Evolutionary conservation across 2,797 vertebrate species (phyloP), one percentile per base, ranked within the genome.

Genomic region (Falco peregrinus): DNA sequence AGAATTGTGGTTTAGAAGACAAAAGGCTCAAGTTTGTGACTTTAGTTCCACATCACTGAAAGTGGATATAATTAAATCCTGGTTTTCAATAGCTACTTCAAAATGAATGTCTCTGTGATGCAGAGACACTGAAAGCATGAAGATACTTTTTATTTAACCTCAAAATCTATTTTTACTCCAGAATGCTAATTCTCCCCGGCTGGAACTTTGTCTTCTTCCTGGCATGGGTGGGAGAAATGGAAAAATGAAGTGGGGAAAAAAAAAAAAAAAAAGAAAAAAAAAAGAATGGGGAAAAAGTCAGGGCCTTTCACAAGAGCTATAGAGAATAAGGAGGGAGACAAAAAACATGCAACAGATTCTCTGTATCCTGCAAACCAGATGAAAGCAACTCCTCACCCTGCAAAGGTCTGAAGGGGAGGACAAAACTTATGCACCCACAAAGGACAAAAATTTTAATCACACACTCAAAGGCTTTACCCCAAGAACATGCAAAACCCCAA

Each of bases 121-220:
- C 48, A 53, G 51, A 63, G 68, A 78, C 69, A 54, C 59, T 84
- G 65, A 13, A 81, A 91, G 10, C 26, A 22, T 75, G 63, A 94
- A 90, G 68, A 91, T 14, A 39, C 20, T 81, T 87, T 84, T 81
- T 65, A 41, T 84, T 95, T 84, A 70, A 61, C 50, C 76, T 93
- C 93, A 78, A 79, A 69, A 63, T 48, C 69, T 94, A 90, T 90
- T 95, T 97, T 95, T 91, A 76, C 31, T 60, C 54, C 24, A 53
- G 56, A 84, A 82, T 76, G 25, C n/a, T 76, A 73, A 70, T 91
- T 88, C 54, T 84, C 31, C 43, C 51, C 0, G 1, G 39, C 59
- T 90, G 39, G 35, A 89, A 84, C 54, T 84, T 90, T 86, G 54
- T 91, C 59, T 45, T 88, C 50, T n/a, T 70, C 39, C n/a, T 26